A percentile compares a stretch with the other conserved stretches of the same genome.
These are phyloP conservation scores for Pelodytes ibericus DNA, from an alignment of 2,797 vertebrate species.

Conservation along the genomic window DNA sequence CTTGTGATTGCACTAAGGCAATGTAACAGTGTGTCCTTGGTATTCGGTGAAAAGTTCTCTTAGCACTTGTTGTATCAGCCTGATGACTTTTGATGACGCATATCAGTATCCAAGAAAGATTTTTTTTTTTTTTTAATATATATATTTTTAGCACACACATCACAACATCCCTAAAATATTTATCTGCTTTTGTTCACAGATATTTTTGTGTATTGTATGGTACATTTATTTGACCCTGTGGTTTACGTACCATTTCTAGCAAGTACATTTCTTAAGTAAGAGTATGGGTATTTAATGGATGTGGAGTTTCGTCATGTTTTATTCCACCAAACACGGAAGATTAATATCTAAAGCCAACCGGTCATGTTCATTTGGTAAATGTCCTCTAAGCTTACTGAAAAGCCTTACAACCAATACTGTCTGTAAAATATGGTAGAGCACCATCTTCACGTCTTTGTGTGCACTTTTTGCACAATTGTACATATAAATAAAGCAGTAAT, in stretches of 20 bases:
- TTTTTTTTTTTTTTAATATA: background rate
- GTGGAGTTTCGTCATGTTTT: background rate
- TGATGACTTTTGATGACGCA: slow-evolving; percentile 29
- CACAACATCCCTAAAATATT: background rate
- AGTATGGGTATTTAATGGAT: background rate
- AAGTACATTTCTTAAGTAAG: background rate
- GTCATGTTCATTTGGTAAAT: slow-evolving; percentile 55
- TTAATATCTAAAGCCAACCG: background rate
- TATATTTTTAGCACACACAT: background rate
- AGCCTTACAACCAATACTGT: slow-evolving; percentile 17
- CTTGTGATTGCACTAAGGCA: slow-evolving; percentile 61
- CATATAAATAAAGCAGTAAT: slow-evolving; percentile 49
- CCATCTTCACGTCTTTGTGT: slow-evolving; percentile 31
- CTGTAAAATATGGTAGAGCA: slow-evolving; percentile 20
- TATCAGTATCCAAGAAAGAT: slow-evolving; percentile 28
- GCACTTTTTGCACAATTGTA: slow-evolving; percentile 47
- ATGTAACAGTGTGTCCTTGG: slow-evolving; percentile 56
- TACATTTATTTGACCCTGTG: no score
- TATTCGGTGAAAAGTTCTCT: slow-evolving; percentile 24
- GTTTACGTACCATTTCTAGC: background rate
- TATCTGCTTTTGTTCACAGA: slow-evolving; percentile 36
- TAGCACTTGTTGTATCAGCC: slow-evolving; percentile 43
- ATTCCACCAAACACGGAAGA: background rate
- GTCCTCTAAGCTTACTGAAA: slow-evolving; percentile 7
- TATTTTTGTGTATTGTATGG: background rate